Evolutionary conservation across 1,140 invertebrate genomes (phyloP), one percentile per base, ranked within the genome.

Genomic region (Saccostrea echinata): DNA sequence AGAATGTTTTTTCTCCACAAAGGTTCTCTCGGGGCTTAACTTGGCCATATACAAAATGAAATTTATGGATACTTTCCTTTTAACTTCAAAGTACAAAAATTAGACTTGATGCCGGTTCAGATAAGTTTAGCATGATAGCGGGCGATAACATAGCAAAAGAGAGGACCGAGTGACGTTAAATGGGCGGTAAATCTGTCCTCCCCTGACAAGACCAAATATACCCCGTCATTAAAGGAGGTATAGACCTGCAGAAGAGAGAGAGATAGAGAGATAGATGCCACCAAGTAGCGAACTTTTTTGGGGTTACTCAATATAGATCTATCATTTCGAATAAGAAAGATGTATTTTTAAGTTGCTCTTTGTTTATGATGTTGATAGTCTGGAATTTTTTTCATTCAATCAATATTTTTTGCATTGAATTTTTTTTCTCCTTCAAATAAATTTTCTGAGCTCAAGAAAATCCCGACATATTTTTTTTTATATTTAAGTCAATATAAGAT

Each of bases 71-170:
- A 76, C 68, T 76, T 76, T 30, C 16, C 68, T 76, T 64, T 64
- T 30, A 27, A 76, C 68, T 76, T 76, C 68, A 76, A 76, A 76
- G 68, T 76, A 76, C 13, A 76, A 76, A 76, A 76, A 76, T 30
- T 33, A 76, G 68, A 76, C 68, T 76, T 33, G 68, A 76, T 76
- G 68, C 68, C 68, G 27, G 68, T 11, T 18, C 24, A 16, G 68
- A 76, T 76, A 76, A 76, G 68, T 76, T 76, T 76, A 76, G 68
- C 68, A 30, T 76, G 68, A 76, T 76, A 76, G 68, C 27, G 27
- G 68, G 27, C 27, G 68, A 76, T 76, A 76, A 30, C 27, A 30
- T 76, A 27, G 27, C 27, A 30, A 27, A 76, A 30, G 68, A 76
- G 27, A 13, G 68, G 27, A 27, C 68, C 27, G 27, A 30, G 24